These are phyloP conservation scores for Unio delphinus DNA, from an alignment of 2,888 invertebrate species.

Conservation along the genomic window DNA sequence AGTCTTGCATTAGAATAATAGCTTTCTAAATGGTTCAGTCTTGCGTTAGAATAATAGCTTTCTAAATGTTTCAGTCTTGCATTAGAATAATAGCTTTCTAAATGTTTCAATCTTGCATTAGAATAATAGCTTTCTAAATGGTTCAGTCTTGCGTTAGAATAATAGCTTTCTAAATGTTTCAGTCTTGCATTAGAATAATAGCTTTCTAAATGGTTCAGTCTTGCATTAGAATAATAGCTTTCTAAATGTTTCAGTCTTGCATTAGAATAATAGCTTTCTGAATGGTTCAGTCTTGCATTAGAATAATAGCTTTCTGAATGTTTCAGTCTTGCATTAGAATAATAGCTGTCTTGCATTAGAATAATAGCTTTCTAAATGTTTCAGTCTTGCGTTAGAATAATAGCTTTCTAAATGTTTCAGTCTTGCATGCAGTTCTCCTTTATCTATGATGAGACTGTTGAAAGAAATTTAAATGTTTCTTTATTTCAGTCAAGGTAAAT, in stretches of 20 bases:
- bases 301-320: too few species aligned
- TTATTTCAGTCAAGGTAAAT: constrained; percentile 78
- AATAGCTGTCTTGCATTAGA: neutral
- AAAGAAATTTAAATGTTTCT: neutral
- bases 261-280: too few species aligned
- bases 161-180: neutral
- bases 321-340: neutral
- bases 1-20: neutral
- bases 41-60: neutral
- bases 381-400: too few species aligned
- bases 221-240: neutral
- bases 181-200: neutral
- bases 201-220: neutral
- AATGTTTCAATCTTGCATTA: neutral
- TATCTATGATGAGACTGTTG: neutral
- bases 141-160: neutral
- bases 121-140: too few species aligned
- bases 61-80: neutral
- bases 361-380: too few species aligned
- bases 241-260: neutral
- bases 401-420: neutral
- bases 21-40: neutral
- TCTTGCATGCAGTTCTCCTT: neutral
- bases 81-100: too few species aligned
- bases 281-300: neutral